A percentile compares a stretch with the other conserved stretches of the same genome.
Conservation (phyloP, 2,888 invertebrate genomes). For the Amphipyra tragopoginis region DNA sequence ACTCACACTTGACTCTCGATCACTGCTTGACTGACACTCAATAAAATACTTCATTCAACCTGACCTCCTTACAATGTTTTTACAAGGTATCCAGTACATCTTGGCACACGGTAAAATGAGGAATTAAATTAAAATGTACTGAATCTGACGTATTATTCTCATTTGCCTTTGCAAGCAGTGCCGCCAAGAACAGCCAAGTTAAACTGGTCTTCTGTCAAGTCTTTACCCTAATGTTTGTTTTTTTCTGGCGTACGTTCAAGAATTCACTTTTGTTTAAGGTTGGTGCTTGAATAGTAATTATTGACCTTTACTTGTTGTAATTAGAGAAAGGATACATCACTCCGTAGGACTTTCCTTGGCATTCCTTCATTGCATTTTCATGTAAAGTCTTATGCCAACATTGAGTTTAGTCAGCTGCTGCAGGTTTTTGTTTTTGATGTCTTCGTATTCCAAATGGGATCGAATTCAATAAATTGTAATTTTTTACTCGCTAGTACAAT, state of each 20-base stretch:
- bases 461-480: too few species aligned
- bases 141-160: background rate
- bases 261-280: constrained; percentile 36
- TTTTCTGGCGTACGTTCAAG: constrained; percentile 41
- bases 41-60: constrained; percentile 26
- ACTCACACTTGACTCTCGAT: constrained; percentile 35
- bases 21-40: constrained; percentile 10
- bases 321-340: constrained; percentile 27
- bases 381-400: too few species aligned
- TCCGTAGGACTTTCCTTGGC: constrained; percentile 31
- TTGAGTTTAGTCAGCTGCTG: too few species aligned
- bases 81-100: constrained; percentile 3
- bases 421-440: background rate
- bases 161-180: constrained; percentile 1
- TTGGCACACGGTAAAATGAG: background rate
- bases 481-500: too few species aligned
- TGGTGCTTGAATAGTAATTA: constrained; percentile 35
- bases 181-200: constrained; percentile 4
- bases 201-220: constrained; percentile 12
- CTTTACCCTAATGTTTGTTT: background rate
- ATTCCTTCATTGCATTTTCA: background rate
- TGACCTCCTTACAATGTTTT: constrained; percentile 35
- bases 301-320: constrained; percentile 15
- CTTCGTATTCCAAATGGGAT: too few species aligned
- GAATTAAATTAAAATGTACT: background rate